Evolutionary conservation across 2,888 invertebrate genomes (phyloP).

Genomic region (Coenonympha glycerion): DNA sequence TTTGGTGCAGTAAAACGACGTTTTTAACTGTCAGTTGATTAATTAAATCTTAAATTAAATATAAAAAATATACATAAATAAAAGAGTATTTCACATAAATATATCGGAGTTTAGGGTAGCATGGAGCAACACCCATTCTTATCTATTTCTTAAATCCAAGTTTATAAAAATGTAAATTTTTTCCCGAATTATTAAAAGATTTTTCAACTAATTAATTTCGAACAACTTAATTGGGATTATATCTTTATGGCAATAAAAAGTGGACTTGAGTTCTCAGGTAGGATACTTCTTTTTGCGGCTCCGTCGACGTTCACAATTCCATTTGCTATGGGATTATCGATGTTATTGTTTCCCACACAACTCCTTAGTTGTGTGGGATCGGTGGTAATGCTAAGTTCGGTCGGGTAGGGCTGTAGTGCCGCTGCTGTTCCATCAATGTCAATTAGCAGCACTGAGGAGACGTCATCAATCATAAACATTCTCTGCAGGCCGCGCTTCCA

Average conservation of each 20-base stretch:
- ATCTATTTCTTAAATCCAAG: too few species aligned
- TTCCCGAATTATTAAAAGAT: constrained; percentile 12
- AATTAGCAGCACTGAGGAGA: constrained; percentile 70
- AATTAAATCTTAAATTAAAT: too few species aligned
- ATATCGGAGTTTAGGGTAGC: too few species aligned
- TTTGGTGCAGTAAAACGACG: too few species aligned
- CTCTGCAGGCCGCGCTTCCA: constrained; percentile 37
- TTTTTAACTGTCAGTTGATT: too few species aligned
- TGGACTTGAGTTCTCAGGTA: constrained; percentile 22
- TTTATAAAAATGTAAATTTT: too few species aligned
- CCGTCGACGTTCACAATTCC: background rate
- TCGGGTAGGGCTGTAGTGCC: constrained; percentile 41
- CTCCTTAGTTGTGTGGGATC: constrained; percentile 1
- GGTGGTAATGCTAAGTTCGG: constrained; percentile 28
- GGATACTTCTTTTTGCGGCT: constrained; percentile 9
- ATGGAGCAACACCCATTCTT: too few species aligned
- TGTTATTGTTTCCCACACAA: constrained; percentile 16
- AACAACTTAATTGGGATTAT: constrained; percentile 31
- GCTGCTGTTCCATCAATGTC: constrained; percentile 74
- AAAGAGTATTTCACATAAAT: too few species aligned
- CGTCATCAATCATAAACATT: constrained; percentile 67
- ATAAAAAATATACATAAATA: too few species aligned
- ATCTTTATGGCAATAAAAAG: constrained; percentile 25
- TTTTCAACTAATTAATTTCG: constrained; percentile 19
- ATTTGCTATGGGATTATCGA: background rate